Conservation (phyloP, 2,113 vertebrate genomes). For the Aldabrachelys gigantea region DNA sequence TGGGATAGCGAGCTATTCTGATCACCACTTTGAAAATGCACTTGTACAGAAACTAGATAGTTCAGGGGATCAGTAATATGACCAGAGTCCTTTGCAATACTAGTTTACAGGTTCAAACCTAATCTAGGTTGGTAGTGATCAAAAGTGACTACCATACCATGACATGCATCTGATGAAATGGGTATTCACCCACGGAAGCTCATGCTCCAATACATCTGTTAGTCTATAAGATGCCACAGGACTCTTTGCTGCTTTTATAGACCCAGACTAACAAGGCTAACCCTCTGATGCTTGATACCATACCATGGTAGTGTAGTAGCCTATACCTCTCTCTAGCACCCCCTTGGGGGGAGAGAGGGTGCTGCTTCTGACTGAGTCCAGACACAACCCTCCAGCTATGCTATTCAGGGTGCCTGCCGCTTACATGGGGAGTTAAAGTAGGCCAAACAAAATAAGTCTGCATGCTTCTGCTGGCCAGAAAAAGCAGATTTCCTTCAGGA, state of each 20-base stretch:
- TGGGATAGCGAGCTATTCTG: neutral
- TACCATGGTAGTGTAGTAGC: neutral
- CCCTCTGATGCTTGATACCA: neutral
- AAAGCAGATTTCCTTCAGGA: neutral
- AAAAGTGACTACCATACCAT: neutral
- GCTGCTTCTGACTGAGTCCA: neutral
- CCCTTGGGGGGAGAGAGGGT: neutral
- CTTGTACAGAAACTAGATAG: neutral
- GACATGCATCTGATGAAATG: too few relatives aligned
- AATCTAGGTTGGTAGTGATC: neutral
- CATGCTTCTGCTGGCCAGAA: neutral
- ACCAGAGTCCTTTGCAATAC: neutral
- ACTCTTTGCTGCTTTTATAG: too few relatives aligned
- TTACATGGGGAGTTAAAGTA: neutral
- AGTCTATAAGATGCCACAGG: too few relatives aligned
- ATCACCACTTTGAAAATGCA: neutral
- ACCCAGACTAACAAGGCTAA: too few relatives aligned
- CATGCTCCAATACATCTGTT: too few relatives aligned
- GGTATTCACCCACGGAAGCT: too few relatives aligned
- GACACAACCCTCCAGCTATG: neutral
- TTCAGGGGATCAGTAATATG: neutral
- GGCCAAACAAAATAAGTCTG: neutral
- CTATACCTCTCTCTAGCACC: neutral
- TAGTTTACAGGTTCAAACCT: neutral
- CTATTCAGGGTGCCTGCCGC: neutral